Conservation (phyloP, 2,888 invertebrate genomes). For the Xanthia togata region DNA sequence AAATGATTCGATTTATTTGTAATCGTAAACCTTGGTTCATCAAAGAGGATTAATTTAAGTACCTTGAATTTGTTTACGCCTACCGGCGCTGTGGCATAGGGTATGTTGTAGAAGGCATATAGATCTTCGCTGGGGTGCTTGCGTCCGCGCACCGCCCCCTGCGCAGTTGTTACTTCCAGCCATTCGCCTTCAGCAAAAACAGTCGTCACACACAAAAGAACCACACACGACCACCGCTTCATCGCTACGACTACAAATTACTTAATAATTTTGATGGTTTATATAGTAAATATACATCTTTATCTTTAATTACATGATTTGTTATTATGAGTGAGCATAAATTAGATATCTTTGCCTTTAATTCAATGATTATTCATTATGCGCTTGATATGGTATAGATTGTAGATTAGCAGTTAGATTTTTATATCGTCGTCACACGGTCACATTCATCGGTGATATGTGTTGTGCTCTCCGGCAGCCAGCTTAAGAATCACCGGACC, state of each 20-base stretch:
- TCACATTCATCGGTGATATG: neutral
- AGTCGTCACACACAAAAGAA: conserved; percentile 12
- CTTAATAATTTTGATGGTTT: neutral
- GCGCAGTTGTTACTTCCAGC: neutral
- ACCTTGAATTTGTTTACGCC: conserved; percentile 74
- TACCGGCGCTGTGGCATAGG: conserved; percentile 74
- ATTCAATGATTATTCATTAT: neutral
- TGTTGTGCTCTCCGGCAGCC: neutral
- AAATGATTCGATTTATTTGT: neutral
- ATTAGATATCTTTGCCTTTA: too few relatives aligned
- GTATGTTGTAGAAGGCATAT: conserved; percentile 72
- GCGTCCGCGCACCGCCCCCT: conserved; percentile 59
- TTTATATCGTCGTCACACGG: neutral
- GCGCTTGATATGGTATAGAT: neutral
- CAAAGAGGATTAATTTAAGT: neutral
- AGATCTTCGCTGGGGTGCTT: conserved; percentile 63
- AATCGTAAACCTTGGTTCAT: neutral
- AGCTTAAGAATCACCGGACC: too few relatives aligned
- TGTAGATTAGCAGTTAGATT: neutral
- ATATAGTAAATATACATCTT: neutral
- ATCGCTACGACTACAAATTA: conserved; percentile 14
- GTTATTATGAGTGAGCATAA: neutral
- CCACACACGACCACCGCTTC: conserved; percentile 26
- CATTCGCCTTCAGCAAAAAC: conserved; percentile 8
- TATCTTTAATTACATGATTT: neutral